Conservation (phyloP, 1,140 invertebrate species). For the Mizuhopecten yessoensis region DNA sequence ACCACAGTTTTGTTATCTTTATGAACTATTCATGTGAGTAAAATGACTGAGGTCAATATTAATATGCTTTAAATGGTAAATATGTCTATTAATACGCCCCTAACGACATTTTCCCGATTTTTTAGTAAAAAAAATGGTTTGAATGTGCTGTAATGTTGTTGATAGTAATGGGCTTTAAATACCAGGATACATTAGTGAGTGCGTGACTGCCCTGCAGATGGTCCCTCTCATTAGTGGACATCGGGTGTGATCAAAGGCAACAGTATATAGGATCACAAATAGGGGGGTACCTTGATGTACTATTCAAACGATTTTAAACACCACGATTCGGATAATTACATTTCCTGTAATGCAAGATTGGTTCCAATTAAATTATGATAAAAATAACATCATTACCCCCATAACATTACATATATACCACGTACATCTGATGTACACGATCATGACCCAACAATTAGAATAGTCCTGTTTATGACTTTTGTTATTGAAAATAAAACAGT, state of each 20-base stretch:
- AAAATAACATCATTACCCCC: not conserved
- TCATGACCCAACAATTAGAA: too few species aligned
- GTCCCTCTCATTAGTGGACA: not conserved
- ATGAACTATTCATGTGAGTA: too few species aligned
- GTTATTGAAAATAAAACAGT: too few species aligned
- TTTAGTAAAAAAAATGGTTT: not conserved
- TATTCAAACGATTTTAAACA: not conserved
- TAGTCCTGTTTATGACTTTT: too few species aligned
- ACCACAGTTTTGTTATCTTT: too few species aligned
- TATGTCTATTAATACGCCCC: not conserved
- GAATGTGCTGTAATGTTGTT: not conserved
- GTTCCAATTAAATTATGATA: not conserved
- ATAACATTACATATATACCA: not conserved
- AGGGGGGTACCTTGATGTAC: not conserved
- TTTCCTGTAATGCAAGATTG: not conserved
- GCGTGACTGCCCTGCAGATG: not conserved
- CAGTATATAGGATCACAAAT: not conserved
- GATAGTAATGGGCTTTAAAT: not conserved
- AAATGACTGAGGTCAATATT: not conserved
- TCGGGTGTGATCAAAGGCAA: not conserved
- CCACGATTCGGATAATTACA: not conserved
- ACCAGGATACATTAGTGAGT: not conserved
- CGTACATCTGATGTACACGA: too few species aligned
- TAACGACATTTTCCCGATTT: not conserved
- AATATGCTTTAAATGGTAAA: not conserved